Evolutionary conservation across 2,113 vertebrate genomes (phyloP).

Genomic region (Oxyura jamaicensis): DNA sequence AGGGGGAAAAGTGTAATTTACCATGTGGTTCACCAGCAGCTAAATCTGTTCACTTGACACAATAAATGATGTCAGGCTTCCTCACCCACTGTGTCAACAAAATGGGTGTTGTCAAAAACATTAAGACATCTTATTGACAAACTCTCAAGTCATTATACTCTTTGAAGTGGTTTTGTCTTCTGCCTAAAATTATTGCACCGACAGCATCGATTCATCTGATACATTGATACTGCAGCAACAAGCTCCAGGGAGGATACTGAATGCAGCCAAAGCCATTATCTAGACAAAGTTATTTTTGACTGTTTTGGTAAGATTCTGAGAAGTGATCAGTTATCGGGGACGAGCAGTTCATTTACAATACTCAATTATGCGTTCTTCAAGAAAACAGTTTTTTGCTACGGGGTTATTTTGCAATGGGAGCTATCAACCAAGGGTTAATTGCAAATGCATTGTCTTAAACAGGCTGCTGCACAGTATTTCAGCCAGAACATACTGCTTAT

Average conservation of each 20-base stretch:
- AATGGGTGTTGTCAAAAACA: conserved; percentile 78
- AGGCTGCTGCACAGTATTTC: neutral
- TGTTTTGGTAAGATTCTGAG: neutral
- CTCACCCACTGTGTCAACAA: conserved; percentile 77
- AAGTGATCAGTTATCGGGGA: neutral
- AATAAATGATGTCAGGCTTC: conserved; percentile 78
- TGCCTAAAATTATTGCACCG: conserved; percentile 76
- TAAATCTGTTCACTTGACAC: conserved; percentile 76
- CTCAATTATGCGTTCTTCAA: neutral
- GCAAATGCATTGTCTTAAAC: conserved; percentile 10
- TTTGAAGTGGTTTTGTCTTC: conserved; percentile 80
- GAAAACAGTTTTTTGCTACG: neutral
- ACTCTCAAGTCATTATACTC: conserved; percentile 78
- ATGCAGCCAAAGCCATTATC: conserved; percentile 45
- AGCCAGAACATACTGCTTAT: conserved; percentile 3
- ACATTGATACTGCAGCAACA: conserved; percentile 69
- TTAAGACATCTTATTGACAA: conserved; percentile 80
- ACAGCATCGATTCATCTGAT: conserved; percentile 75
- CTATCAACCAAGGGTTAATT: conserved; percentile 38
- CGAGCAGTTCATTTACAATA: neutral
- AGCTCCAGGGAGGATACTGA: conserved; percentile 56
- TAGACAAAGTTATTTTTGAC: conserved; percentile 47
- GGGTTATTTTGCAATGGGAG: neutral
- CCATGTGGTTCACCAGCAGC: conserved; percentile 72
- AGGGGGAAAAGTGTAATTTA: conserved; percentile 61